Evolutionary conservation across 2,113 vertebrate species (phyloP), one percentile per base, ranked within the genome.

Genomic region (Amblyopsis rosae): DNA sequence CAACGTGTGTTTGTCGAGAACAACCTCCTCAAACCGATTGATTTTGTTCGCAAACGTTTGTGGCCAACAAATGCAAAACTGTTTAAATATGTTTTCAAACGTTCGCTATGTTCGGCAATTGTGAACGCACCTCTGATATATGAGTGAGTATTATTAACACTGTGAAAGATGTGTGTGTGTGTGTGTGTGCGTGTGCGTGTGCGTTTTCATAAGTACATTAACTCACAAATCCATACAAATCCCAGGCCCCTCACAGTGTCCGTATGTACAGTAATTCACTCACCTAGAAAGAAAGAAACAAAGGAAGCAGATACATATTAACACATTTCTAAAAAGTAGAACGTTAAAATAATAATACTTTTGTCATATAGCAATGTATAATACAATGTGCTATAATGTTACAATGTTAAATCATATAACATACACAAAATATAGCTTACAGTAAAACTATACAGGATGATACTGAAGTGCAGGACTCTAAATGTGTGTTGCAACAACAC

Each of bases 231-330:
- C 17, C 56, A 58, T 58, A 17, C 79, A 73, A 46, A 75, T 75
- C 62, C 69, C 32, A 6, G 12, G 74, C 0, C 8, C 59, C 49
- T 70, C 63, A 69, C 45, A 59, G 61, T 3, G 51, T 60, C 57
- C 62, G 58, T 76, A 32, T 33, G 26, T 60, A 49, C 72, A 10
- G 65, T 35, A 16, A 73, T 1, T 66, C 65, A 84, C 82, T 88
- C 70, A 88, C 84, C 84, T 83, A 51, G 6, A 80, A n/a, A 70
- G 53, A 50, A 19, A 62, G 60, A 85, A 51, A 85, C 12, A 74
- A 8, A 69, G 50, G 73, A 3, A 75, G 70, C 26, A 26, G 26
- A 26, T 26, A 26, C 26, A 26, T 26, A 26, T 26, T 41, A 41
- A 41, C 35, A 7, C 35, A 41, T 41, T 5, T 41, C 35, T 6